A percentile compares a stretch with the other conserved stretches of the same genome.
Evolutionary conservation across 1,140 invertebrate genomes (phyloP).

Genomic region (Potamilus streckersoni): DNA sequence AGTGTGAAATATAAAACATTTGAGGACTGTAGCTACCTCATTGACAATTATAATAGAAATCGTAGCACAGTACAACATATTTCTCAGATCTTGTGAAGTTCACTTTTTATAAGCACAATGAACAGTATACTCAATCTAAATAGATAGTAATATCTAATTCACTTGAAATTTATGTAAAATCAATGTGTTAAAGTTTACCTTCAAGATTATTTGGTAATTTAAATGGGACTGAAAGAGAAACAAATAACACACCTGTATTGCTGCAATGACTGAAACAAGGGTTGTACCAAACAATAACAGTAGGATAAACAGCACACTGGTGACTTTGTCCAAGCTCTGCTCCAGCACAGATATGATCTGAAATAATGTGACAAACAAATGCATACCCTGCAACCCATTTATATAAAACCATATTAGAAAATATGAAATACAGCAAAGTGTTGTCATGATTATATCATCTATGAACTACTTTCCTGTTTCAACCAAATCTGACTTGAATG

Average conservation of each 20-base stretch:
- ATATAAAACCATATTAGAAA: not conserved
- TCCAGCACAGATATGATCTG: slow-evolving; percentile 68
- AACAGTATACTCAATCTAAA: no score
- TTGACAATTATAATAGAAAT: no score
- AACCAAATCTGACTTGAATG: slow-evolving; percentile 23
- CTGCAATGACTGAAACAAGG: slow-evolving; percentile 67
- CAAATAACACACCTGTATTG: slow-evolving; percentile 63
- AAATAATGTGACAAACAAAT: slow-evolving; percentile 29
- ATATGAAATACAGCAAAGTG: not conserved
- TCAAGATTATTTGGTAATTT: no score
- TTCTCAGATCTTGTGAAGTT: no score
- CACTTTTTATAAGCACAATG: no score
- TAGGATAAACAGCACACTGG: slow-evolving; percentile 70
- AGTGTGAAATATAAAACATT: no score
- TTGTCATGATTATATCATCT: not conserved
- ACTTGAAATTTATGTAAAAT: no score
- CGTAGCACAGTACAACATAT: no score
- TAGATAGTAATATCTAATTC: no score
- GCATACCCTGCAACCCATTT: not conserved
- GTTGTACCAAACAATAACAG: slow-evolving; percentile 67
- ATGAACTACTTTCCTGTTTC: not conserved
- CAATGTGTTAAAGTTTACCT: no score
- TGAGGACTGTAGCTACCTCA: no score
- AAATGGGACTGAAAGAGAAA: not conserved
- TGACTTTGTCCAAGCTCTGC: slow-evolving; percentile 68